Base-by-base conservation (phyloP, 1,140 invertebrate species). In the Drosophila kepulauana region DNA sequence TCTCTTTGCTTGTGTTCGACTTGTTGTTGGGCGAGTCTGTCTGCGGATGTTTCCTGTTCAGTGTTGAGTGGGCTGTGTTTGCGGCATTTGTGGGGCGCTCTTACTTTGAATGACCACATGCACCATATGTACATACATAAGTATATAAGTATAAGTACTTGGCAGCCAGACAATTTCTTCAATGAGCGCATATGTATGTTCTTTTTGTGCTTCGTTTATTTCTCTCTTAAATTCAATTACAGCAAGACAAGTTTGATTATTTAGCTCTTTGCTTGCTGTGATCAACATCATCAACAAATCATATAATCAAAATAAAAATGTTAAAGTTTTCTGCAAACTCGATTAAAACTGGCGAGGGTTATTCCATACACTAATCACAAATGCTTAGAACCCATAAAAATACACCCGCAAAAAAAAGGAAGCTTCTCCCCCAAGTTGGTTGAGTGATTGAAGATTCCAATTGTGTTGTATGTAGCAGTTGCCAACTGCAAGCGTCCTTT, bases 11-110 rank as follows among this genome's bases (percentile, higher is more conserved):
- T 65, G 28, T 45, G n/a, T 73, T 63, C 46, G 28, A 48, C 15
- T 52, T 64, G 48, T 73, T 48, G 35, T 28, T 62, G 20, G 30
- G 46, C 48, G 7, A 35, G 41, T 49, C 57, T 46, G 41, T 49
- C 57, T 33, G 52, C n/a, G 30, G 38, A 28, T 5, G 25, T 56
- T 65, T 13, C 28, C 38, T 15, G 51, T 66, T 56, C 25, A 56
- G 49, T 62, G 33, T 66, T 56, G 38, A 56, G 38, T 62, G 33
- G 33, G 33, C 15, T 54, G 10, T 52, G 10, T 30, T 15, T 49
- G 59, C 5, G n/a, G 46, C 35, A 15, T 30, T 33, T 28, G 15
- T 15, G 35, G 28, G 35, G 7, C 35, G 38, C 28, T 30, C 38
- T 45, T 25, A 4, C 20, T 25, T 54, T 30, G 3, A 38, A 38